Conservation (phyloP, 1,140 invertebrate species). For the Sinella curviseta region DNA sequence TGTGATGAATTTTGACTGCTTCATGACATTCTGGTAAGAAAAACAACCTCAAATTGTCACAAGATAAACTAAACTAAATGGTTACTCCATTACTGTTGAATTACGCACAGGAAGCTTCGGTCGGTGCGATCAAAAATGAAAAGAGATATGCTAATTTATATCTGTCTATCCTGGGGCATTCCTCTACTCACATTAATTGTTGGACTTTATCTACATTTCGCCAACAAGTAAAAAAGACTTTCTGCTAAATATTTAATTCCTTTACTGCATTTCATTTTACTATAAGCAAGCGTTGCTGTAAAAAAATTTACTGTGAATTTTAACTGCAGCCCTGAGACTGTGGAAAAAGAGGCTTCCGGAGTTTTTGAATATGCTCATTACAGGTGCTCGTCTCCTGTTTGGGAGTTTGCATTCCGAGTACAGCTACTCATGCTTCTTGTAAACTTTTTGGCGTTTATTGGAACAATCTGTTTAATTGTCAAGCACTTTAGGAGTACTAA, state of each 20-base stretch:
- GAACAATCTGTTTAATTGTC: background rate
- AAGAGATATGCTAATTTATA: background rate
- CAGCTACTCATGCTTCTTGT: background rate
- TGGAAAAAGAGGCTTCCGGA: background rate
- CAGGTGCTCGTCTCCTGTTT: slow-evolving; percentile 31
- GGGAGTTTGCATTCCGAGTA: slow-evolving; percentile 29
- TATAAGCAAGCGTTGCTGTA: no score
- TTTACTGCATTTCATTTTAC: background rate
- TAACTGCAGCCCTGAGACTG: background rate
- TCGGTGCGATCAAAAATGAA: background rate
- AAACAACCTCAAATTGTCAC: background rate
- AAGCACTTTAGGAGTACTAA: background rate
- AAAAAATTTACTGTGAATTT: no score
- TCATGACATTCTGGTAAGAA: background rate
- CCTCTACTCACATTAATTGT: background rate
- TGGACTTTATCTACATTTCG: background rate
- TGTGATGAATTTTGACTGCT: background rate
- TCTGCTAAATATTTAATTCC: background rate
- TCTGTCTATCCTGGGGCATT: background rate
- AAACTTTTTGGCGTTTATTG: background rate
- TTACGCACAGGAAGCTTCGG: background rate
- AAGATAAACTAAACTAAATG: background rate
- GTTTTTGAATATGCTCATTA: slow-evolving; percentile 15
- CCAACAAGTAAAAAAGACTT: background rate
- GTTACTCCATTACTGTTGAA: background rate